Evolutionary conservation across 2,113 vertebrate species (phyloP).

Genomic region (Australoheros scitulus): DNA sequence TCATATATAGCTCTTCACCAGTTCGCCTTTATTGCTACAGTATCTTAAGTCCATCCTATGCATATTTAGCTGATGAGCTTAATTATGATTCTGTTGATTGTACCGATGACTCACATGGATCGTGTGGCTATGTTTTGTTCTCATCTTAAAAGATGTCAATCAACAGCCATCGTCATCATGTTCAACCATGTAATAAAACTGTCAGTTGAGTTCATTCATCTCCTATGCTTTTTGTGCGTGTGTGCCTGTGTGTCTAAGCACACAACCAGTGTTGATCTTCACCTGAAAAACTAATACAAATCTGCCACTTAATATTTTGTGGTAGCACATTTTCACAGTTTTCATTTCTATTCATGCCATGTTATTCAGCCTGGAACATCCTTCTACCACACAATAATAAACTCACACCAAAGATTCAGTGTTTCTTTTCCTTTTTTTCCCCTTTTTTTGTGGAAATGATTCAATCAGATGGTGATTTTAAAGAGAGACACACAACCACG

Average conservation of each 20-base stretch:
- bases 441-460: not conserved
- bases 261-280: not conserved
- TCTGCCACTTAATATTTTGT: not conserved
- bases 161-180: not conserved
- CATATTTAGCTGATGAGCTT: not conserved
- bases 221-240: not conserved
- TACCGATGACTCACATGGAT: not conserved
- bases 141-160: slow-evolving; percentile 5
- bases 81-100: not conserved
- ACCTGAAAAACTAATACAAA: not conserved
- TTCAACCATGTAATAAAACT: not conserved
- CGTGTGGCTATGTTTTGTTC: not conserved
- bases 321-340: not conserved
- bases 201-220: not conserved
- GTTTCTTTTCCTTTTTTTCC: not conserved
- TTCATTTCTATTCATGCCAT: not conserved
- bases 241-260: not conserved
- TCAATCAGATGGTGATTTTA: not conserved
- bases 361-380: not conserved
- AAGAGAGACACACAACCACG: not conserved
- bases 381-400: not conserved
- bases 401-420: not conserved
- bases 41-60: not conserved
- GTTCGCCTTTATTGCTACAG: not conserved
- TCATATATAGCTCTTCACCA: not conserved